Conservation (phyloP, 2,888 invertebrate genomes). For the Melangyna quadrimaculata region DNA sequence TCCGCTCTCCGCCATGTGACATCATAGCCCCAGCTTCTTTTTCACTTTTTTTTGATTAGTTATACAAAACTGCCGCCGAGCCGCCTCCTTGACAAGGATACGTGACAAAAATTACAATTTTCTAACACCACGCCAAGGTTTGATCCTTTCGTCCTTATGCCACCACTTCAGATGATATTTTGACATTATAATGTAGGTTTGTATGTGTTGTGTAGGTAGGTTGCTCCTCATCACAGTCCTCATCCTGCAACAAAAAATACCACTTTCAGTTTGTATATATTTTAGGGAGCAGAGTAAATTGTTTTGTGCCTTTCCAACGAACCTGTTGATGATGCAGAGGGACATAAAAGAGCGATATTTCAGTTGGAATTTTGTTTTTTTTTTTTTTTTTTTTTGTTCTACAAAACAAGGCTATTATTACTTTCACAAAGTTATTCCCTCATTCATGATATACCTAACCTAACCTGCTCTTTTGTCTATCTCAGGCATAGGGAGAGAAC, state of each 20-base stretch:
- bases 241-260: background rate
- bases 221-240: background rate
- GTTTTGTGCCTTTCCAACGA: background rate
- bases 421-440: background rate
- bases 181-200: background rate
- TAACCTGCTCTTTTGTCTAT: no score
- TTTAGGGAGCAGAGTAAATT: background rate
- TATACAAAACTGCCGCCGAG: slow-evolving; percentile 12
- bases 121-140: background rate
- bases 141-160: background rate
- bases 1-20: background rate
- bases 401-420: slow-evolving; percentile 7
- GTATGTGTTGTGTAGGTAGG: no score
- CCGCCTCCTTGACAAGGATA: slow-evolving; percentile 8
- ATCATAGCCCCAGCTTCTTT: background rate
- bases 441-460: background rate
- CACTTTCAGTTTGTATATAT: background rate
- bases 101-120: slow-evolving; percentile 7
- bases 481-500: background rate
- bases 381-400: background rate
- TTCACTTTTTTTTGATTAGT: background rate
- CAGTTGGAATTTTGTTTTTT: background rate
- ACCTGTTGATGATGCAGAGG: slow-evolving; percentile 16
- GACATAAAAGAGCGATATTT: background rate
- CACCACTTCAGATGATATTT: slow-evolving; percentile 5